Conservation (phyloP, 2,797 vertebrate species). For the Tokudaia muenninki region DNA sequence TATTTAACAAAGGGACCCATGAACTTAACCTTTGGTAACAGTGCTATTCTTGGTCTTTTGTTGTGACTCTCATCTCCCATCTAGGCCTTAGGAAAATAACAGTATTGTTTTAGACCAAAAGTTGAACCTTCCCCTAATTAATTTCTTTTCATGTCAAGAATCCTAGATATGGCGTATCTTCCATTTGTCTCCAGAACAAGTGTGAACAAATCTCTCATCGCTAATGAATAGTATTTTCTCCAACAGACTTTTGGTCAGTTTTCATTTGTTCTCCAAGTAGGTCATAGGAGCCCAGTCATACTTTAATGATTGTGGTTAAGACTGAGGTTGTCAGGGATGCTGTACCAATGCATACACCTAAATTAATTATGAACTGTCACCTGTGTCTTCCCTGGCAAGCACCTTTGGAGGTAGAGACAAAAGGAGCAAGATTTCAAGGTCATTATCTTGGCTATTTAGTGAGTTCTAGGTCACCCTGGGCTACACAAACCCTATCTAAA, state of each 20-base stretch:
- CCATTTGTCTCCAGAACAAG: conserved; percentile 18
- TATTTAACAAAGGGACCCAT: not conserved
- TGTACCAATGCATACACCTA: fast-evolving
- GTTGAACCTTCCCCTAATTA: not conserved
- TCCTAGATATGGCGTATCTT: not conserved
- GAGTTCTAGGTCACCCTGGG: not conserved
- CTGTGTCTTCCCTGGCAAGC: not conserved
- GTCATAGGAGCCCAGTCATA: not conserved
- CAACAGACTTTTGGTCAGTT: not conserved
- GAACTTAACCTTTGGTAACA: not conserved
- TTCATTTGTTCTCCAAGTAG: not conserved
- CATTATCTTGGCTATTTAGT: not conserved
- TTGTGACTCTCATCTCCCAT: not conserved
- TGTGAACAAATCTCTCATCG: not conserved
- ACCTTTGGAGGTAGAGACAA: not conserved
- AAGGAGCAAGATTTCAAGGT: not conserved
- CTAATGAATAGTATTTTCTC: not conserved
- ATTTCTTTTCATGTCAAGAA: not conserved
- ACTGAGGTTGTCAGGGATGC: not conserved
- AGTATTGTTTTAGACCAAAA: not conserved
- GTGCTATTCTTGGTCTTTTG: not conserved
- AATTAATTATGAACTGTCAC: not conserved
- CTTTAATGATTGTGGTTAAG: not conserved
- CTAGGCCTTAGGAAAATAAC: not conserved
- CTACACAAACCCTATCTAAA: not conserved